These are phyloP conservation scores for Palaemon carinicauda DNA, from an alignment of 1,140 invertebrate genomes.

Conservation along the genomic window DNA sequence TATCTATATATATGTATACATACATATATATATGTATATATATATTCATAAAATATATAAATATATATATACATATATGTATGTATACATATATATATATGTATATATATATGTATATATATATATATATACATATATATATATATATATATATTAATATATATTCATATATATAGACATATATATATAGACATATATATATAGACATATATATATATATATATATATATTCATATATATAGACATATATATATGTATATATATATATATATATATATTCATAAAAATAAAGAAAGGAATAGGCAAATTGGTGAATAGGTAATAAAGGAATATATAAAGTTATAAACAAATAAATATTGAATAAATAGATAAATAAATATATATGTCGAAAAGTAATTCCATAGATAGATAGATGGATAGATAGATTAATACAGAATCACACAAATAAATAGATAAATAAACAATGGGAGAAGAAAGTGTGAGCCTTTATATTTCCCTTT, in stretches of 20 bases:
- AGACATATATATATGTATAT: neutral
- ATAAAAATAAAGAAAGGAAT: neutral
- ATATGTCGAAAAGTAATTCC: too few species aligned
- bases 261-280: neutral
- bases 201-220: neutral
- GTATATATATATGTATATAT: neutral
- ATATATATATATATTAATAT: neutral
- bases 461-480: too few species aligned
- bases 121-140: neutral
- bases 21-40: too few species aligned
- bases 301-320: too few species aligned
- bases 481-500: too few species aligned
- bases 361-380: neutral
- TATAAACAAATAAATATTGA: neutral
- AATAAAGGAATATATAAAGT: neutral
- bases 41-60: too few species aligned
- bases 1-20: too few species aligned
- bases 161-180: neutral
- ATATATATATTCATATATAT: neutral
- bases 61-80: too few species aligned
- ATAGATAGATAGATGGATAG: neutral
- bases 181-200: neutral
- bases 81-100: neutral
- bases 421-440: too few species aligned
- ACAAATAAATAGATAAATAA: too few species aligned